phyloP scores from a whole-genome alignment of 2,797 vertebrate genomes.

The Gadopsis bispinosus region DNA sequence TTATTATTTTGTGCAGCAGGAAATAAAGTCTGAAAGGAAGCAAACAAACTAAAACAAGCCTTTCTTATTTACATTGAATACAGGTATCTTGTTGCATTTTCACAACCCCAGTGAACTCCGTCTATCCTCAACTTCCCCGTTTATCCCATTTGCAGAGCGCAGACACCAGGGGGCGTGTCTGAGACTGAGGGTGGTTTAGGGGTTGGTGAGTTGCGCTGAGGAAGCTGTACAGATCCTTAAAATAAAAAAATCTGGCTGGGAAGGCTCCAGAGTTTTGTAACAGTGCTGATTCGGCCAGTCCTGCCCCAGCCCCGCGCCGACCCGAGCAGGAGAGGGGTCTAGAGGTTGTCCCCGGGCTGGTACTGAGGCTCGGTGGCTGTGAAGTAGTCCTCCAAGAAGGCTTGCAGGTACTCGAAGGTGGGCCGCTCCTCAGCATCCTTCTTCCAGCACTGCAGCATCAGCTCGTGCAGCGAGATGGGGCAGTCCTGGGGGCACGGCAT shows the following conservation, averaged over 20 bases:
- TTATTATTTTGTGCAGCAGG: conserved; percentile 65
- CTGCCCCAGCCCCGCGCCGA: conserved; percentile 20
- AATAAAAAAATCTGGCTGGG: conserved; percentile 48
- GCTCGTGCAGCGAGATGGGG: conserved; percentile 95
- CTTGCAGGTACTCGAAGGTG: conserved; percentile 97
- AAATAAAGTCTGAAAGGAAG: conserved; percentile 73
- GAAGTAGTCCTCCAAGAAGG: conserved; percentile 99
- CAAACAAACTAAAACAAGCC: conserved; percentile 69
- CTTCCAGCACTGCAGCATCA: conserved; percentile 99
- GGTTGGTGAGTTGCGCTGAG: conserved; percentile 38
- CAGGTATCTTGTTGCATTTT: conserved; percentile 68
- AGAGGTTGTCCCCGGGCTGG: conserved; percentile 98
- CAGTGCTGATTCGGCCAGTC: conserved; percentile 46
- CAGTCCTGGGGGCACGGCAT: conserved; percentile 97
- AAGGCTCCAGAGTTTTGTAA: conserved; percentile 47
- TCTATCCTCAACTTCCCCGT: conserved; percentile 21
- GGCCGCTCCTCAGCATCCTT: conserved; percentile 96
- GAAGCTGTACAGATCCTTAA: conserved; percentile 67
- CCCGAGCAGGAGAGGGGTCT: conserved; percentile 60
- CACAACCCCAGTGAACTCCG: conserved; percentile 25
- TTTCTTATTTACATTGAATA: conserved; percentile 83
- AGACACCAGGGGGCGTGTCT: conserved; percentile 34
- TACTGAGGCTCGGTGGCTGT: conserved; percentile 98
- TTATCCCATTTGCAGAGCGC: conserved; percentile 43
- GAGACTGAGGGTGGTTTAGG: conserved; percentile 29